Evolutionary conservation across 2,113 vertebrate species (phyloP).

Genomic region (Gallinago jamesoni): DNA sequence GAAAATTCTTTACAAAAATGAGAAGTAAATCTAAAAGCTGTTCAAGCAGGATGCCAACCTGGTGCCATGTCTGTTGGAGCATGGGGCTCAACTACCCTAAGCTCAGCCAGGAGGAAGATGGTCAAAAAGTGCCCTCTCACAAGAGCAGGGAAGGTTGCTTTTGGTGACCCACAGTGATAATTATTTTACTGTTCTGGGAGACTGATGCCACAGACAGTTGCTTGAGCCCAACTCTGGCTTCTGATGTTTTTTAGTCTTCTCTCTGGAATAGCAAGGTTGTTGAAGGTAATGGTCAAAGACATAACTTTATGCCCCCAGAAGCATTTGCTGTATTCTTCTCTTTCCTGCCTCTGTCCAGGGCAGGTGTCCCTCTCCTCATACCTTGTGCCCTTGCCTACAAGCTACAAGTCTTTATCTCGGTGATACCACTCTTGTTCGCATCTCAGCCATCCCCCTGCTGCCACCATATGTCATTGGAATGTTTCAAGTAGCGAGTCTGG

Average conservation of each 20-base stretch:
- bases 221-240: background rate
- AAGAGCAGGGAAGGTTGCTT: background rate
- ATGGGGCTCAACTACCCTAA: fast-evolving
- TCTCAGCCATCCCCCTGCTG: slow-evolving; percentile 37
- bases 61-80: background rate
- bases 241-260: background rate
- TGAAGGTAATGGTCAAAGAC: background rate
- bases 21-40: background rate
- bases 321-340: background rate
- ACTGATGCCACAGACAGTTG: background rate
- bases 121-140: background rate
- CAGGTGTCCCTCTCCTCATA: background rate
- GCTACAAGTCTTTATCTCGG: background rate
- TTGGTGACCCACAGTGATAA: background rate
- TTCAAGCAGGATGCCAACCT: background rate
- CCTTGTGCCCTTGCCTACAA: background rate
- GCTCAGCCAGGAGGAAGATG: background rate
- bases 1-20: background rate
- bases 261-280: background rate
- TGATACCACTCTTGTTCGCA: background rate
- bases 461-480: slow-evolving; percentile 67
- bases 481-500: slow-evolving; percentile 70
- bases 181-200: background rate
- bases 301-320: background rate
- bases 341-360: background rate